These are phyloP conservation scores for Erpobdella octoculata DNA, from an alignment of 2,888 invertebrate species.

Conservation along the genomic window DNA sequence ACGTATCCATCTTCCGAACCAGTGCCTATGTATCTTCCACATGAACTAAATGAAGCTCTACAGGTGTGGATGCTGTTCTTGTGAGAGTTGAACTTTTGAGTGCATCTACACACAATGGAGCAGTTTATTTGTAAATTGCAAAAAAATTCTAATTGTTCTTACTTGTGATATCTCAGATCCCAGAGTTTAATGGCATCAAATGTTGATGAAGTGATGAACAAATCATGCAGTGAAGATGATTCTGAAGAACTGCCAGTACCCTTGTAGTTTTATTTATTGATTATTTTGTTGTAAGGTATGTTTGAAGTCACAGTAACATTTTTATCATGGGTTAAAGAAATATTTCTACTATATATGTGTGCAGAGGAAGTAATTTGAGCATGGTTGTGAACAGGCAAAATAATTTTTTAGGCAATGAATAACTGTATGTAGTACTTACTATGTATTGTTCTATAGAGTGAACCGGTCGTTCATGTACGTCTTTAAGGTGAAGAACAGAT, in stretches of 20 bases:
- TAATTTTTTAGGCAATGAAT: no score
- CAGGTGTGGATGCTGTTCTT: slow-evolving; percentile 46
- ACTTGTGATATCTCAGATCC: slow-evolving; percentile 50
- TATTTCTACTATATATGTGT: not conserved
- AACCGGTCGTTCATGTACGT: slow-evolving; percentile 46
- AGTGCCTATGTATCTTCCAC: slow-evolving; percentile 48
- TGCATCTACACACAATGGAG: slow-evolving; percentile 39
- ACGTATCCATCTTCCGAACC: slow-evolving; percentile 51
- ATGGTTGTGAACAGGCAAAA: not conserved
- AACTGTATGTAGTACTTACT: slow-evolving; percentile 37
- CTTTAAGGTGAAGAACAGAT: slow-evolving; percentile 40
- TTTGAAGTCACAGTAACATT: not conserved
- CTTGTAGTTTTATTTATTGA: not conserved
- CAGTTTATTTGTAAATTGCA: not conserved
- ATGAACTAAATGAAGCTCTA: slow-evolving; percentile 49
- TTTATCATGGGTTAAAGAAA: not conserved
- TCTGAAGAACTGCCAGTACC: slow-evolving; percentile 38
- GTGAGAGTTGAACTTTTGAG: slow-evolving; percentile 48
- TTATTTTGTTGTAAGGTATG: not conserved
- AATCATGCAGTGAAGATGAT: slow-evolving; percentile 44
- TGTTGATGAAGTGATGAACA: slow-evolving; percentile 48
- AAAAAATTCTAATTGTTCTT: no score
- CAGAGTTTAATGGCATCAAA: slow-evolving; percentile 51
- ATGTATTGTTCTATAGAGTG: slow-evolving; percentile 46
- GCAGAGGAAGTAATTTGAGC: not conserved